Conservation (phyloP, 2,888 invertebrate genomes). For the Cyclophora punctaria region DNA sequence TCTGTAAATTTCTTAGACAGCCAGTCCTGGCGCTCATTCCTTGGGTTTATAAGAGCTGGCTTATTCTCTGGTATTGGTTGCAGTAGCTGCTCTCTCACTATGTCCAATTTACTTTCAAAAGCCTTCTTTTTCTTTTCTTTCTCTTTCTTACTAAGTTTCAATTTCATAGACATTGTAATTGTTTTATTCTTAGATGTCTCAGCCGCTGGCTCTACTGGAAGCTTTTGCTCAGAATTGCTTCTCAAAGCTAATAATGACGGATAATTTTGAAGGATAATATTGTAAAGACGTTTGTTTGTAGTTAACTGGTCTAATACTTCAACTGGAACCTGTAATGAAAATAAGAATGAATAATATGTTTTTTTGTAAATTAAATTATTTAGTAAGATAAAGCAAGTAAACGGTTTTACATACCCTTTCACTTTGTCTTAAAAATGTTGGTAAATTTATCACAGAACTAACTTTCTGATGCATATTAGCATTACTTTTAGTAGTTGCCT, state of each 20-base stretch:
- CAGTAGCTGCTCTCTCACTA: conserved; percentile 53
- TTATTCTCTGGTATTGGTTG: conserved; percentile 66
- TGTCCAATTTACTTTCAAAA: conserved; percentile 58
- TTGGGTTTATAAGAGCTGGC: conserved; percentile 40
- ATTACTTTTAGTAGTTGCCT: conserved; percentile 62
- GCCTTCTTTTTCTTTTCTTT: conserved; percentile 39
- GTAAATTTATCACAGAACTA: conserved; percentile 84
- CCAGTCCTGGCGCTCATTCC: conserved; percentile 53
- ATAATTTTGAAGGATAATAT: conserved; percentile 82
- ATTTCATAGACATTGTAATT: conserved; percentile 78
- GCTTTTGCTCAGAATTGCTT: conserved; percentile 78
- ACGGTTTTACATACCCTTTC: conserved; percentile 73
- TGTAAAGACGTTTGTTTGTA: conserved; percentile 79
- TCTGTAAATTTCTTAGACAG: conserved; percentile 72
- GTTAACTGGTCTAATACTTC: conserved; percentile 81
- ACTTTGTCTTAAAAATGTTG: conserved; percentile 84
- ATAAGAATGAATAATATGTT: background rate
- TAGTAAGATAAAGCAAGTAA: no score
- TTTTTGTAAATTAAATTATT: conserved; percentile 1
- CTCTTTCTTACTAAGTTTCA: conserved; percentile 55
- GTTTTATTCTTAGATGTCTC: conserved; percentile 61
- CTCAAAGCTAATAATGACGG: conserved; percentile 79
- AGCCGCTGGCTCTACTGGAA: conserved; percentile 51
- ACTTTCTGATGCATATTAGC: conserved; percentile 60
- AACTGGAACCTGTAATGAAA: conserved; percentile 75